Evolutionary conservation across 2,888 invertebrate genomes (phyloP), one percentile per base, ranked within the genome.

Genomic region (Campoplex capitator): DNA sequence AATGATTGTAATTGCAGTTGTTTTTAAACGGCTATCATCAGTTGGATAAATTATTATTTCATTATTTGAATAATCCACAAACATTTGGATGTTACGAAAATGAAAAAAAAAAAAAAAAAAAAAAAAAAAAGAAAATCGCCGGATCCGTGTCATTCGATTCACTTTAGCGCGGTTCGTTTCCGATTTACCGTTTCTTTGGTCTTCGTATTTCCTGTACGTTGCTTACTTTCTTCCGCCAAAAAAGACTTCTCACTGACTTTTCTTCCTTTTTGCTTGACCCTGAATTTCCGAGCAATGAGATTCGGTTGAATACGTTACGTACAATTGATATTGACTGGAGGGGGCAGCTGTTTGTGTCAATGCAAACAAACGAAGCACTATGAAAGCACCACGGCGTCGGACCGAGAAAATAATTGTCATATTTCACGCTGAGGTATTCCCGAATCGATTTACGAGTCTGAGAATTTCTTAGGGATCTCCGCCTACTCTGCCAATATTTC

Each of bases 371-470:
- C 75, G 62, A 58, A 18, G 38, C 62, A 32, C n/a, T 32, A 35
- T 48, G 28, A 51, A 54, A 54, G 73, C 56, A 45, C 2, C 23
- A 42, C 42, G 7, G 38, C 38, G 74, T 51, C 62, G 54, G 23
- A 54, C 42, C 70, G 38, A 67, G 65, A 35, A 54, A 81, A 80
- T 81, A 71, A 85, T 85, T 77, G 76, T 82, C 85, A 67, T 77
- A 45, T 77, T 77, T 82, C 85, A 77, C 67, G 56, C 67, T 80
- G 67, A 67, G 51, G 38, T 65, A 51, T 35, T 32, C 23, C 75
- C 18, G 81, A 32, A 77, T 82, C 56, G 67, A 77, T 85, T 85
- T 85, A 85, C 73, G 85, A 82, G 77, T 67, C 38, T 48, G 58
- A 73, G 18, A 32, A n/a, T 32, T 54, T 54, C 32, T 13, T 70